Evolutionary conservation across 2,888 invertebrate species (phyloP), one percentile per base, ranked within the genome.

Genomic region (Yponomeuta malinellus): DNA sequence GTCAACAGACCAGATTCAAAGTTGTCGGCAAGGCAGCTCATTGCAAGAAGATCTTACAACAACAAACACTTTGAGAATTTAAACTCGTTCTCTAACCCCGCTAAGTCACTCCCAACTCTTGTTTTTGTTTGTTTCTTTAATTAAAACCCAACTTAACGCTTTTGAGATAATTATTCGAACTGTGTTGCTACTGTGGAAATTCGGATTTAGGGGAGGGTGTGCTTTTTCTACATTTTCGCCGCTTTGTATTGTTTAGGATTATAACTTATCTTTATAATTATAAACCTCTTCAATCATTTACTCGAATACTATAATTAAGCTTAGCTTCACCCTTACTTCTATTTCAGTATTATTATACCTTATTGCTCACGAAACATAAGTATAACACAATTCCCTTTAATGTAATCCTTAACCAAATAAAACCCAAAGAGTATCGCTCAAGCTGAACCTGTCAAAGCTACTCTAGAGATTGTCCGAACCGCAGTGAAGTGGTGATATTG

Each of bases 41-140:
- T 31, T 69, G 63, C 63, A 63, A 63, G 69, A 52, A 29, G 12
- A 69, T 69, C 37, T 63, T 63, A 71, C 71, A 78, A 79, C 79
- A 78, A 79, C 81, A 81, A 81, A 83, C 80, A 80, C 79, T 80
- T 70, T 72, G 75, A 74, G 79, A 82, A 81, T 83, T 81, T 81
- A 82, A 83, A 80, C 80, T 82, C 81, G 80, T 81, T 81, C 76
- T 75, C 74, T 72, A 81, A 84, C 81, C 83, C 78, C 76, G 76
- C 80, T 81, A 87, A 87, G 86, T 85, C 85, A 82, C 81, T 78
- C 78, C 79, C 83, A 84, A 84, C 83, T 82, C 82, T 78, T 82
- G 83, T 84, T 88, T 85, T 84, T 87, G 86, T 88, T 88, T 89
- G 86, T 88, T 88, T 87, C 84, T 88, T 83, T 88, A 89, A 89